These are phyloP conservation scores for Protophormia terraenovae DNA, from an alignment of 2,888 invertebrate genomes.

Conservation along the genomic window DNA sequence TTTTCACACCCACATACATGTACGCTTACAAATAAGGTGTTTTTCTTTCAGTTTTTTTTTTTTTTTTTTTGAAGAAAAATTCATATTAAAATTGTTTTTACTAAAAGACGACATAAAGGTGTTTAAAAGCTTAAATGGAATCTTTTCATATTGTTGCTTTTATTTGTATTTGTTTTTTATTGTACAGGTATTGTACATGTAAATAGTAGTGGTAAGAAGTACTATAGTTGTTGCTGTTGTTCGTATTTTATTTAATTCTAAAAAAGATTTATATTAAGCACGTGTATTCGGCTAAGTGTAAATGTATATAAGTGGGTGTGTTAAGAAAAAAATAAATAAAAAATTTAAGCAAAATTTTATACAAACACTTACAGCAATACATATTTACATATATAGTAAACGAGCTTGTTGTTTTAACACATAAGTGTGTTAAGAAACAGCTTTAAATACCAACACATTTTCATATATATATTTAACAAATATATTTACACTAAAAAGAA, in stretches of 20 bases:
- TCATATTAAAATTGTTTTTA: slow-evolving; percentile 48
- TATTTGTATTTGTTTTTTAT: neutral
- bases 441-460: neutral
- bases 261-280: slow-evolving; percentile 7
- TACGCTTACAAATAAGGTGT: neutral
- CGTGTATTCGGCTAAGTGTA: neutral
- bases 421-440: neutral
- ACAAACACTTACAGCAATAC: neutral
- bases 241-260: neutral
- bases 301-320: neutral
- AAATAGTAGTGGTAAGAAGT: no score
- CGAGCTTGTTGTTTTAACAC: no score
- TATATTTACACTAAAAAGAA: neutral
- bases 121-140: slow-evolving; percentile 55
- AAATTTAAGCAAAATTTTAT: neutral
- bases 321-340: neutral
- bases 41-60: neutral
- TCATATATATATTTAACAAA: neutral
- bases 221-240: neutral
- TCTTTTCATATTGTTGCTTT: slow-evolving; percentile 1
- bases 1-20: neutral
- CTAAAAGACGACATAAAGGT: slow-evolving; percentile 23
- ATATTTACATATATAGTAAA: neutral
- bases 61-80: neutral
- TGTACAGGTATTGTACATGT: neutral